Base-by-base conservation (phyloP, 2,113 vertebrate species). In the Crocuta crocuta region DNA sequence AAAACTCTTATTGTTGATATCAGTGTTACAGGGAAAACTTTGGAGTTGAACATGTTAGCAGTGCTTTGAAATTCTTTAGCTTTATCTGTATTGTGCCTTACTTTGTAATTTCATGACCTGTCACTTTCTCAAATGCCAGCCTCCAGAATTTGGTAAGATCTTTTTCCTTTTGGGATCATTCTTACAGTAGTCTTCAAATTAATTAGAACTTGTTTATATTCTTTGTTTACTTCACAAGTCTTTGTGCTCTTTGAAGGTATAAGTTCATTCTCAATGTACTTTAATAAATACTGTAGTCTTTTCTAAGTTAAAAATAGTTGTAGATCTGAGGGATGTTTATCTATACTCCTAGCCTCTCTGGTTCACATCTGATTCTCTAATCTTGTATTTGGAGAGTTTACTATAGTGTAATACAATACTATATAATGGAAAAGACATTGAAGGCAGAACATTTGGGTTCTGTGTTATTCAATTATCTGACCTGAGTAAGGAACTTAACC, bases 11-110 rank as follows among this genome's bases (percentile, higher is more conserved):
- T 0, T 31, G 8, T 82, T 63, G 53, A 28, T 79, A 2, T 24
- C 58, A 28, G 82, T 87, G 39, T 92, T 86, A 35, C 1, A 73
- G 55, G 31, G 55, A n/a, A 71, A 89, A 45, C 19, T 28, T 76
- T 87, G 43, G 68, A 61, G 23, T 55, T 94, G 74, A 95, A 65
- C 24, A 35, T 95, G n/a, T 95, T 43, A 89, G 35, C 66, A 43
- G 26, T 96, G 43, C 28, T 93, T 95, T 95, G 83, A 96, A 13
- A 82, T 97, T 94, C 28, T 63, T 95, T 88, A 45, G 33, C 31
- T 92, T 86, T 76, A 73, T 35, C 15, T 88, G 43, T 31, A 58
- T 39, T 92, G 58, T 94, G 65, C 50, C 74, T 94, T 92, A 82
- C 43, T 73, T 93, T 78, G 17, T 89, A 43, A 87, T 94, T 96